These are phyloP conservation scores for Edolisoma coerulescens DNA, from an alignment of 2,113 vertebrate genomes.

Conservation along the genomic window DNA sequence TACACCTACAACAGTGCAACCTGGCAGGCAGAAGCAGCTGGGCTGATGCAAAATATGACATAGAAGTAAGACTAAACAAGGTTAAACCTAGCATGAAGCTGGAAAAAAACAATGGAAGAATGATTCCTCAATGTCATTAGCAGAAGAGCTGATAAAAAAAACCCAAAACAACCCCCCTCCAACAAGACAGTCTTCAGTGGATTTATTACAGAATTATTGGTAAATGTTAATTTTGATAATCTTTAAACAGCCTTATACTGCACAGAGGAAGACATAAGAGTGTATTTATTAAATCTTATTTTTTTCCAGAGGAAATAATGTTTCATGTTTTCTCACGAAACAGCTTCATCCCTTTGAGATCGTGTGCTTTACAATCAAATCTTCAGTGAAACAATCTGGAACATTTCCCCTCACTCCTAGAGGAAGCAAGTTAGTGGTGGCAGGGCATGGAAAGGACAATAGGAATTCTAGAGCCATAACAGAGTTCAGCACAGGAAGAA, in stretches of 20 bases:
- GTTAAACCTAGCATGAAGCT: not conserved
- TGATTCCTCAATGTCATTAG: not conserved
- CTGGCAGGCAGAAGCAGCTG: not conserved
- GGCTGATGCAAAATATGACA: not conserved
- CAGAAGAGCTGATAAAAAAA: not conserved
- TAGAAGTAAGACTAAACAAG: not conserved
- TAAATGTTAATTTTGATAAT: not conserved
- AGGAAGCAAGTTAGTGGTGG: not conserved
- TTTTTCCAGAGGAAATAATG: not conserved
- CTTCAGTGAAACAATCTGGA: not conserved
- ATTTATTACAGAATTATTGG: not conserved
- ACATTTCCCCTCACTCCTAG: not conserved
- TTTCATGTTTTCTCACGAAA: not conserved
- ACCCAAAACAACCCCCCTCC: accelerated
- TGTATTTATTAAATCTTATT: not conserved
- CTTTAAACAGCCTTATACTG: not conserved
- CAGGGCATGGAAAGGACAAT: not conserved
- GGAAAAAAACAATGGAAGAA: not conserved
- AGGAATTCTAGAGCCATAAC: not conserved
- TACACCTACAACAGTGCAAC: not conserved
- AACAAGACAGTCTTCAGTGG: not conserved
- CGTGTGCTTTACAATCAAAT: not conserved
- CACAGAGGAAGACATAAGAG: not conserved
- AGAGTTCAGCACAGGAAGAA: not conserved
- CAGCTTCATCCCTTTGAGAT: not conserved